Conservation (phyloP, 2,888 invertebrate species). For the Nematopogon swammerdamellus region DNA sequence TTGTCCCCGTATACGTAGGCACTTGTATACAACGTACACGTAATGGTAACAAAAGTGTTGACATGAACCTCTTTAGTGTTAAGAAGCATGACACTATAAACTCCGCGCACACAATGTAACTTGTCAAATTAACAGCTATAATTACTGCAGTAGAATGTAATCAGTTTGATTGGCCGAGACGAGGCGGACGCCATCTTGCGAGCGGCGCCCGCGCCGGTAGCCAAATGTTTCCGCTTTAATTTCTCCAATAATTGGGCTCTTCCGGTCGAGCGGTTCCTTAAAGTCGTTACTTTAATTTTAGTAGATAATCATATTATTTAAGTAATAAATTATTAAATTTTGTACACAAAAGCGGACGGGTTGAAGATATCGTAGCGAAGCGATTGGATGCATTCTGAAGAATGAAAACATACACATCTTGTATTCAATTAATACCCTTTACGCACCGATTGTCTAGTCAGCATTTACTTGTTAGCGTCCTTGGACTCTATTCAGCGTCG, state of each 20-base stretch:
- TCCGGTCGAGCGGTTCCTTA: conserved; percentile 32
- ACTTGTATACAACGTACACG: too few species aligned
- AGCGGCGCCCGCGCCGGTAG: conserved; percentile 37
- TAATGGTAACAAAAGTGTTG: too few species aligned
- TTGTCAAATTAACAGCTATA: background rate
- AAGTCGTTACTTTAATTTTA: background rate
- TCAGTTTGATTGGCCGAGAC: conserved; percentile 9
- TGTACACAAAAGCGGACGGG: conserved; percentile 40
- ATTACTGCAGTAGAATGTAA: conserved; percentile 4
- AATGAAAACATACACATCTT: too few species aligned
- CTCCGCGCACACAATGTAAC: too few species aligned
- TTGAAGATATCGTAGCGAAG: background rate
- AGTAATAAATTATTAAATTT: conserved; percentile 56
- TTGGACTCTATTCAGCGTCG: too few species aligned
- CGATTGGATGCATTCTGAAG: background rate
- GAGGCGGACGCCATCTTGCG: conserved; percentile 45
- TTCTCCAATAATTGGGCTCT: conserved; percentile 54
- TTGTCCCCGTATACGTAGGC: too few species aligned
- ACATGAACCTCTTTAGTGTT: background rate
- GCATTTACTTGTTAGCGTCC: too few species aligned
- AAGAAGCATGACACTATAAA: too few species aligned
- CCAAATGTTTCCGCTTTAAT: conserved; percentile 59
- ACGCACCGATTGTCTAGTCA: too few species aligned
- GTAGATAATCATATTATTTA: conserved; percentile 52
- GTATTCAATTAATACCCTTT: too few species aligned